Evolutionary conservation across 2,888 invertebrate species (phyloP), one percentile per base, ranked within the genome.

Genomic region (Erebia ligea): DNA sequence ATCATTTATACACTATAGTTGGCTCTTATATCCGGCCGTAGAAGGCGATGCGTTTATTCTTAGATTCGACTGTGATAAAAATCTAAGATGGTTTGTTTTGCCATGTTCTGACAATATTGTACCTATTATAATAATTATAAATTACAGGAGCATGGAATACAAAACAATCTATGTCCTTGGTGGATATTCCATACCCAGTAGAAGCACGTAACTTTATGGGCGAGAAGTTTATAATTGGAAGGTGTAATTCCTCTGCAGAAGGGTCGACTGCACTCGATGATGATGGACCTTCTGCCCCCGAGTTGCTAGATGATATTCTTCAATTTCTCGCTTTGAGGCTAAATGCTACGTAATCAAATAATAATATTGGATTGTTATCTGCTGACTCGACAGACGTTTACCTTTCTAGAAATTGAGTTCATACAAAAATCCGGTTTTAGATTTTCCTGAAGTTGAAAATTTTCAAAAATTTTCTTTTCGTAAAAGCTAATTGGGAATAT

Each of bases 261-360:
- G 88, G 86, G 0, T 74, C 81, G 1, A 80, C 84, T 1, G 79
- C 84, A 0, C 80, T 87, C 2, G 93, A 94, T 11, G 89, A 91
- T n/a, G 92, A 92, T 10, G 92, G 91, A 0, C 86, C 90, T 0
- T 86, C 93, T 0, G 86, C 90, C 0, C 92, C 94, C 0, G 90
- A 88, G 1, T 86, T 94, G 50, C 82, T 95, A 17, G 89, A 90
- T 45, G 94, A 94, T 66, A 88, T 94, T 2, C 86, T 94, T 0
- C 86, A 88, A 68, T 94, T 92, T 75, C 80, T 94, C 9, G 79
- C 81, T 1, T 78, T 84, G 4, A 81, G 83, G 40, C 76, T 92
- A 1, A 94, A 94, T 71, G 88, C 94, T 8, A 93, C 93, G 94
- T 94, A 80, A 63, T 25, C 10, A 45, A 66, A 57, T 40, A 52